phyloP scores from a whole-genome alignment of 2,113 vertebrate species.

The Fukomys damarensis region DNA sequence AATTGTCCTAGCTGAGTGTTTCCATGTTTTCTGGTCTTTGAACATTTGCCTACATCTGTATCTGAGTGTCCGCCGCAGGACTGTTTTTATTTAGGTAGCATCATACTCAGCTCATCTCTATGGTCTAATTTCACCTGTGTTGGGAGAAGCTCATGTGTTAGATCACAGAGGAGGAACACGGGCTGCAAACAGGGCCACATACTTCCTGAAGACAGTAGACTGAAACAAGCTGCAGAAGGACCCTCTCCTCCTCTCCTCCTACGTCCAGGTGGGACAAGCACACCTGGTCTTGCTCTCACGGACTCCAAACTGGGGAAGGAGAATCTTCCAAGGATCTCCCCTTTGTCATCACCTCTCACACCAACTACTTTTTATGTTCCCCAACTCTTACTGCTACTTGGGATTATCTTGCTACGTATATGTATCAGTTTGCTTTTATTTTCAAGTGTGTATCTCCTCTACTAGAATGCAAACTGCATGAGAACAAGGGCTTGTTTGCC shows the following conservation, averaged over 20 bases:
- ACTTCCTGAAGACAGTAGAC: rapidly evolving
- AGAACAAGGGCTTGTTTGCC: neutral
- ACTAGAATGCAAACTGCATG: neutral
- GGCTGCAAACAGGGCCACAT: rapidly evolving
- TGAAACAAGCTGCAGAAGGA: neutral
- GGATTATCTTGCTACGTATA: neutral
- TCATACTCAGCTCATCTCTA: neutral
- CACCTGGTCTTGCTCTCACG: rapidly evolving
- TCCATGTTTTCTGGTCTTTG: neutral
- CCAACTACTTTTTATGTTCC: neutral
- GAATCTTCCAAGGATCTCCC: neutral
- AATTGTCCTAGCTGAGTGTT: neutral
- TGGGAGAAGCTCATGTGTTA: rapidly evolving
- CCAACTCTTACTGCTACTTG: neutral
- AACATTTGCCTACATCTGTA: neutral
- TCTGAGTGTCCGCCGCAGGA: neutral
- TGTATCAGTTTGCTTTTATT: neutral
- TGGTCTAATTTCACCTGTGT: neutral
- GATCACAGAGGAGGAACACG: no score
- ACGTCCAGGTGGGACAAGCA: neutral
- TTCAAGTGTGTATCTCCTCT: neutral
- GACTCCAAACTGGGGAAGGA: no score
- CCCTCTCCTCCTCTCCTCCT: neutral
- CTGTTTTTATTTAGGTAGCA: neutral
- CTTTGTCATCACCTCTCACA: rapidly evolving